A percentile compares a stretch with the other conserved stretches of the same genome.
phyloP scores from a whole-genome alignment of 2,888 invertebrate species.

The Troides oblongomaculatus region DNA sequence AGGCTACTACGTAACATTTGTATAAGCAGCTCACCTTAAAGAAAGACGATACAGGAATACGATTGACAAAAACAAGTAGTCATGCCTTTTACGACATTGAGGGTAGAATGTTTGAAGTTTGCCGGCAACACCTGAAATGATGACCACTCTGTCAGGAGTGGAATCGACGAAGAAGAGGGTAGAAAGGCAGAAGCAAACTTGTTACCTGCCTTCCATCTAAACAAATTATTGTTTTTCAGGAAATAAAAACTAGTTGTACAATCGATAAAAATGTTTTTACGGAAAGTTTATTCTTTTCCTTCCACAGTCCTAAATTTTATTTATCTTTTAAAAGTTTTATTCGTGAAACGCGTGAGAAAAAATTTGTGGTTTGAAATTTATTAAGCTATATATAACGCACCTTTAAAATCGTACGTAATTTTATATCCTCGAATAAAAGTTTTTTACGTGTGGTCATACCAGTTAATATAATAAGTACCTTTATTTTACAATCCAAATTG shows the following conservation, averaged over 20 bases:
- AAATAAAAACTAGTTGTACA: neutral
- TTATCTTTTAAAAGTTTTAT: too few relatives aligned
- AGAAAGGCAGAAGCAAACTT: too few relatives aligned
- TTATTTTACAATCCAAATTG: neutral
- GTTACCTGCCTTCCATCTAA: too few relatives aligned
- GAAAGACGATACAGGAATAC: slow-evolving; percentile 50
- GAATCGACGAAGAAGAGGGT: too few relatives aligned
- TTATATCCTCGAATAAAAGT: neutral
- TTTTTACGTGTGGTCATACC: neutral
- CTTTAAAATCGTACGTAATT: neutral
- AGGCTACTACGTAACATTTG: slow-evolving; percentile 57
- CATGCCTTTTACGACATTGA: neutral
- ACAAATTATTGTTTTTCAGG: too few relatives aligned
- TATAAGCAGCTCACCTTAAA: slow-evolving; percentile 53
- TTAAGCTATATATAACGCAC: neutral
- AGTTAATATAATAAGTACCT: neutral
- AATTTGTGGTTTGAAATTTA: neutral
- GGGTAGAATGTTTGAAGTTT: too few relatives aligned
- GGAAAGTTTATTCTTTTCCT: too few relatives aligned
- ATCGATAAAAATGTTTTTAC: neutral
- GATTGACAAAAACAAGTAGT: slow-evolving; percentile 38
- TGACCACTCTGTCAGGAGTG: too few relatives aligned
- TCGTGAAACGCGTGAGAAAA: neutral
- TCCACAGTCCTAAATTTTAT: too few relatives aligned
- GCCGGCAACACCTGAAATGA: too few relatives aligned